Conservation (phyloP, 2,113 vertebrate genomes). For the Oncorhynchus keta region DNA sequence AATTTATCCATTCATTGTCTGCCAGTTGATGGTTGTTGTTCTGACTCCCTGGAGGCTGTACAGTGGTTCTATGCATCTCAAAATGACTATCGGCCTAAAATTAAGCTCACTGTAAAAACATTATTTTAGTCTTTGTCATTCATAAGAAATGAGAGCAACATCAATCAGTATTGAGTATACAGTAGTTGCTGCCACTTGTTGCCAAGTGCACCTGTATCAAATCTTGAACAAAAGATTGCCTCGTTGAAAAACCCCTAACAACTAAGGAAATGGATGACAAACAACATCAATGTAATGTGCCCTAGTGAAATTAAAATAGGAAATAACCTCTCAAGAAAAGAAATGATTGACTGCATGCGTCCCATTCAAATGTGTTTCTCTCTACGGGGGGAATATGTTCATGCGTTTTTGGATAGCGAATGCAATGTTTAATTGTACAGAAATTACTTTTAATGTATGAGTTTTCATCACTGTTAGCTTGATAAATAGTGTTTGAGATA, state of each 20-base stretch:
- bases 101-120: constrained; percentile 11
- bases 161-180: neutral
- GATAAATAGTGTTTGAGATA: constrained; percentile 1
- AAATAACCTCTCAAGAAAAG: neutral
- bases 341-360: neutral
- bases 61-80: neutral
- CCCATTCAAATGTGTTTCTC: neutral
- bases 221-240: neutral
- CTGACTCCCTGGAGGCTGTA: constrained; percentile 5
- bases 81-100: constrained; percentile 18
- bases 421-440: constrained; percentile 18
- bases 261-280: neutral
- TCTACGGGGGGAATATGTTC: neutral
- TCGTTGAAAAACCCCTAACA: neutral
- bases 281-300: neutral
- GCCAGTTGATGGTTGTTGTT: constrained; percentile 31
- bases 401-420: neutral
- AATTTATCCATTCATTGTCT: constrained; percentile 29
- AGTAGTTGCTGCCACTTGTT: neutral
- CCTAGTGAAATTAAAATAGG: neutral
- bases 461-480: constrained; percentile 7
- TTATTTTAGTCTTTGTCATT: neutral
- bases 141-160: neutral
- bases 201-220: neutral
- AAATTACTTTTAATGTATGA: neutral